Evolutionary conservation across 2,888 invertebrate species (phyloP), one percentile per base, ranked within the genome.

Genomic region (Dysmachus trigonus): DNA sequence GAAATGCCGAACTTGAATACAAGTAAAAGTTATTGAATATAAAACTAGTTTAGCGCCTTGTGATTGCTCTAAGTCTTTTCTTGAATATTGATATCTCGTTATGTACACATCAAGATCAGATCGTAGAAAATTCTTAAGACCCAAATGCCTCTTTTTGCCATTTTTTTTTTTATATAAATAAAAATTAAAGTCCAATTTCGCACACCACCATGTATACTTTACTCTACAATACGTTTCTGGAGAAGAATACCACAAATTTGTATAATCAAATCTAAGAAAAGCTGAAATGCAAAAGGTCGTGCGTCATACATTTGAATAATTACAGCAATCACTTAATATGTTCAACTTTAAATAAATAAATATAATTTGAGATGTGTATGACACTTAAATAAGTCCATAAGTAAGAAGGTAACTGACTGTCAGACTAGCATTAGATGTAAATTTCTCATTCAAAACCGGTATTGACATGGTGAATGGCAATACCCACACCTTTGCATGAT

Each of bases 1-100:
- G 79, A 79, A 27, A 18, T 79, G 53, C 30, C 51, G 51, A 79
- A 79, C 79, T 79, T 79, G 79, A 79, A 31, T 31, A 41, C 15
- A 41, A 79, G 51, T 53, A 27, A 62, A 62, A 79, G 79, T 51
- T 47, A 15, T 53, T 79, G 15, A 62, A 22, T 5, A 51, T 51
- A 31, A 77, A 79, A 79, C 79, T 30, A 31, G 79, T 79, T 51
- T 53, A 18, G 1, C n/a, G 31, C 30, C 79, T 51, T 79, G 35
- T 47, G 33, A 47, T 10, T 10, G 62, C 62, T 27, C 7, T 47
- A 47, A 62, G 18, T 27, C 3, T 62, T 18, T 62, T 62, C 10
- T 18, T 10, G 27, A 62, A 62, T 22, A 51, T 51, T 51, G 7
- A 51, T 51, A 6, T 27, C 4, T 22, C 22, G 2, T 22, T 6